phyloP scores from a whole-genome alignment of 2,888 invertebrate species.

The Orthosia incerta region DNA sequence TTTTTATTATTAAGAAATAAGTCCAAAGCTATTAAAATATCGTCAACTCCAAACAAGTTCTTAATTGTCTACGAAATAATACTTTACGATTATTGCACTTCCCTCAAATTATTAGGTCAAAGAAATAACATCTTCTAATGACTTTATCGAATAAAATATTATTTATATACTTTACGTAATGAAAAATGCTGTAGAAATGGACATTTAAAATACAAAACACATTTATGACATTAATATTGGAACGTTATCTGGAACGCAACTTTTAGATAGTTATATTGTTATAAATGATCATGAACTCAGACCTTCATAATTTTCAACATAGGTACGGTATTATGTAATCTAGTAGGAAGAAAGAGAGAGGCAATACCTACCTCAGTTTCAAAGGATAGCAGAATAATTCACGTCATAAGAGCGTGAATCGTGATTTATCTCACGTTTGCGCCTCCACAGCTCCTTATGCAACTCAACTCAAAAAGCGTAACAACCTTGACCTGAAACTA shows the following conservation, averaged over 20 bases:
- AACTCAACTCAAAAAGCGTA: slow-evolving; percentile 37
- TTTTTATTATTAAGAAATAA: slow-evolving; percentile 8
- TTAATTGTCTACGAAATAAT: slow-evolving; percentile 38
- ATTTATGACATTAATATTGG: background rate
- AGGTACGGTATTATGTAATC: background rate
- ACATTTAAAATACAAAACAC: background rate
- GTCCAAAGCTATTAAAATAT: slow-evolving; percentile 40
- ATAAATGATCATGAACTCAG: background rate
- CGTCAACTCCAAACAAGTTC: slow-evolving; percentile 27
- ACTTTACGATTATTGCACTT: slow-evolving; percentile 58
- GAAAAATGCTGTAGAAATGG: background rate
- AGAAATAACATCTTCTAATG: slow-evolving; percentile 53
- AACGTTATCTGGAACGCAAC: background rate
- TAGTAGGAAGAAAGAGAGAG: background rate
- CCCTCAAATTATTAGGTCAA: slow-evolving; percentile 38
- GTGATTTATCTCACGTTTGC: slow-evolving; percentile 41
- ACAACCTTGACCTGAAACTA: slow-evolving; percentile 33
- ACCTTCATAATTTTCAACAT: background rate
- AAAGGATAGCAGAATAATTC: slow-evolving; percentile 39
- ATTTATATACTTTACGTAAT: slow-evolving; percentile 22
- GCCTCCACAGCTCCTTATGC: slow-evolving; percentile 48
- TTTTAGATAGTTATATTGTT: background rate
- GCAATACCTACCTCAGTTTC: slow-evolving; percentile 6
- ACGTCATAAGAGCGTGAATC: slow-evolving; percentile 23
- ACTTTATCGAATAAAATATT: slow-evolving; percentile 53